Base-by-base conservation (phyloP, 2,888 invertebrate species). In the Andrena fulva region DNA sequence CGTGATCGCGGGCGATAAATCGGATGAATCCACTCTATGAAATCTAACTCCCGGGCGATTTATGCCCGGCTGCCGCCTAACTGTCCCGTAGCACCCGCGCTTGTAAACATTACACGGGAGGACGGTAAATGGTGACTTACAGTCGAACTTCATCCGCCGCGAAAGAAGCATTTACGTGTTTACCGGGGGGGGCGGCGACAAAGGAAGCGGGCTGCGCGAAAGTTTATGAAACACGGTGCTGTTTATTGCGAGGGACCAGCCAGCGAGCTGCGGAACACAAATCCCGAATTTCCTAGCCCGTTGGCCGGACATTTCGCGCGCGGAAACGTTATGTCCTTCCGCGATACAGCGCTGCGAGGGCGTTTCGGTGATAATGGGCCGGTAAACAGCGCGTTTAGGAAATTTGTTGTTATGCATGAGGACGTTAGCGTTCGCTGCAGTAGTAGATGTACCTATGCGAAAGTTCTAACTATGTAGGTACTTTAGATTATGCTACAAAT, bases 101-200 rank as follows among this genome's bases (percentile, higher is more conserved):
- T 71, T 75, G 76, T 64, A 79, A 86, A 79, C 66, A 62, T 24
- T 54, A 59, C 50, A 59, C 66, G 68, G 62, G 52, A 59, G 70
- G 70, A 80, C 72, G 59, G 75, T 33, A 75, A 72, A 75, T 59
- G 71, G 76, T 82, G 76, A 85, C 87, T 85, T 80, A 83, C 81
- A 73, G 66, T 31, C 31, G 59, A 87, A 87, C 73, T 85, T 81
- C 35, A 35, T 42, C 60, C 72, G 29, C 24, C 60, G 59, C 8
- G 64, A 71, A 78, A 86, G 85, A 85, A 85, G 72, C 80, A 69
- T 77, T 87, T 71, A 50, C 73, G 84, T 86, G 86, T 86, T 86
- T 86, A 84, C 75, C 82, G 35, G 64, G 42, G 64, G 42, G 59
- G 59, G 35, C n/a, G 50, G 63, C 63, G 70, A 59, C 76, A 27